A percentile compares a stretch with the other conserved stretches of the same genome.
These are phyloP conservation scores for Protosalanx chinensis DNA, from an alignment of 2,797 vertebrate genomes.

Conservation along the genomic window DNA sequence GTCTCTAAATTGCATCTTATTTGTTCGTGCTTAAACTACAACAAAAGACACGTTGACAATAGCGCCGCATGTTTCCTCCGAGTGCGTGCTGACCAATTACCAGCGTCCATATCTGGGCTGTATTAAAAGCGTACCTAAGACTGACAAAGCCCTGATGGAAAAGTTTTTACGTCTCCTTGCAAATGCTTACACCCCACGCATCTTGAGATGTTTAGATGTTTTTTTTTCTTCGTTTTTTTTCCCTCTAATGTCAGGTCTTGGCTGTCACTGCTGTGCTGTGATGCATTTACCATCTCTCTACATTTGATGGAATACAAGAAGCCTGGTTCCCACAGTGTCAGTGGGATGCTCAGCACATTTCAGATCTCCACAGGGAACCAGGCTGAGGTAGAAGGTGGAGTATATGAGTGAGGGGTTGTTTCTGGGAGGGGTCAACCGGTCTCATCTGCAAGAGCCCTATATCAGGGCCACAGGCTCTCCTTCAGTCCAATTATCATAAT, in stretches of 20 bases:
- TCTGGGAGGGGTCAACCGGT: not conserved
- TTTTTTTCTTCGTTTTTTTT: too few relatives aligned
- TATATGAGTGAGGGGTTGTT: not conserved
- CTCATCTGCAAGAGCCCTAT: not conserved
- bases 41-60: slow-evolving; percentile 89
- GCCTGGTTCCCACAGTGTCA: not conserved
- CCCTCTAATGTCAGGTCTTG: not conserved
- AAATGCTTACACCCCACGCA: not conserved
- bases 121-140: slow-evolving; percentile 76
- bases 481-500: slow-evolving; percentile 22
- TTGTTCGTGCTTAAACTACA: slow-evolving; percentile 80
- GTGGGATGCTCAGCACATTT: not conserved
- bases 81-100: slow-evolving; percentile 86
- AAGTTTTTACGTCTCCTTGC: slow-evolving; percentile 59
- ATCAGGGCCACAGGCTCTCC: not conserved
- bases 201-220: not conserved
- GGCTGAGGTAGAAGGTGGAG: not conserved
- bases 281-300: not conserved
- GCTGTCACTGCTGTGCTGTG: too few relatives aligned
- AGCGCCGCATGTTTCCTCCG: slow-evolving; percentile 88
- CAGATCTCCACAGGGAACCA: not conserved
- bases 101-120: slow-evolving; percentile 85
- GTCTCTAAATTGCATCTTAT: slow-evolving; percentile 99
- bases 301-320: not conserved
- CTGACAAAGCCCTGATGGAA: slow-evolving; percentile 64